phyloP scores from a whole-genome alignment of 1,140 invertebrate genomes.

The Alviniconcha marisindica region DNA sequence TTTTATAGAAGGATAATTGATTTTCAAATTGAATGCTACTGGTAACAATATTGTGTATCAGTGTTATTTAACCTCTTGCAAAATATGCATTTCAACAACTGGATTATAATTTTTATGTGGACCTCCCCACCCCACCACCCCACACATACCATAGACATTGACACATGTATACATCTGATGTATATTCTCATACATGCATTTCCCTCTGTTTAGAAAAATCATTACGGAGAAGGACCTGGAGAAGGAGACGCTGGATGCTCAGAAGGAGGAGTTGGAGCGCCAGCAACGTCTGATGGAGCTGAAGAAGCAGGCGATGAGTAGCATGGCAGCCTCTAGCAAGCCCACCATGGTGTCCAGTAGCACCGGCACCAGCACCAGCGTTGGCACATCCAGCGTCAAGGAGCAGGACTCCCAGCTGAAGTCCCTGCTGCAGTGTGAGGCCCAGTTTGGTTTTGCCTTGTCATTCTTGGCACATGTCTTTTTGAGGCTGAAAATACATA shows the following conservation, averaged over 20 bases:
- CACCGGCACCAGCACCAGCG: conserved; percentile 49
- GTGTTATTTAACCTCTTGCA: no score
- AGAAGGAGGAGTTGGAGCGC: conserved; percentile 93
- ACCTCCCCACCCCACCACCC: no score
- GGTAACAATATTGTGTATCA: no score
- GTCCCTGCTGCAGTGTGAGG: conserved; percentile 70
- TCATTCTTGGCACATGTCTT: no score
- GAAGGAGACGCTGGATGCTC: conserved; percentile 92
- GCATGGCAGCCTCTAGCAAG: conserved; percentile 38
- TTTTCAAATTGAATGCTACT: no score
- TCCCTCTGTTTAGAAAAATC: conserved; percentile 92
- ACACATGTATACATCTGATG: background rate
- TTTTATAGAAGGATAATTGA: no score
- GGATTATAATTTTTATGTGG: no score
- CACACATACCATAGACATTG: no score
- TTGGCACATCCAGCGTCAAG: conserved; percentile 46
- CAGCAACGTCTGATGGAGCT: conserved; percentile 74
- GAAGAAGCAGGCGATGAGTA: conserved; percentile 55
- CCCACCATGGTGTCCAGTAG: conserved; percentile 38
- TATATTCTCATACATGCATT: background rate
- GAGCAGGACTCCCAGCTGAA: conserved; percentile 73
- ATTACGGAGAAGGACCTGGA: conserved; percentile 95
- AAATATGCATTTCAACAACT: no score
- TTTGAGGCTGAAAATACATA: no score
- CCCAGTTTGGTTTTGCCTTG: no score